Evolutionary conservation across 37 sponge, comb jelly and placozoan genomes (phyloP), one percentile per base, ranked within the genome.

Genomic region (Spongia lamella): DNA sequence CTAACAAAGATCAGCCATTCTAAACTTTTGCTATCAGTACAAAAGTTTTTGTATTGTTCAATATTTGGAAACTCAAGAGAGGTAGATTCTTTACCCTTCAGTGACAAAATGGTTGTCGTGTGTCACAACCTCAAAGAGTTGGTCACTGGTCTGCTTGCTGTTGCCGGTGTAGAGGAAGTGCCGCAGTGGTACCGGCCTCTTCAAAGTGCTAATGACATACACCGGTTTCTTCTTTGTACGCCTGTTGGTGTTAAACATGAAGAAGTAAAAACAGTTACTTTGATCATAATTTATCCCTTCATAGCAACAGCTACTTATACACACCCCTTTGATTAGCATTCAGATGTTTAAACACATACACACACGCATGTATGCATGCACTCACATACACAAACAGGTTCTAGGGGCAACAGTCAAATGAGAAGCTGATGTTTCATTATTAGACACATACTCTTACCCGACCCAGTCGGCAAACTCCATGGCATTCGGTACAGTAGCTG

Each of bases 401-500:
- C 53, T 17, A 52, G 17, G n/a, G n/a, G n/a, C n/a, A n/a, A n/a
- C n/a, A n/a, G n/a, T n/a, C n/a, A n/a, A n/a, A n/a, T n/a, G n/a
- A n/a, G n/a, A n/a, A n/a, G n/a, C n/a, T n/a, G n/a, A n/a, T n/a
- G n/a, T n/a, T n/a, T n/a, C n/a, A n/a, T n/a, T n/a, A n/a, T n/a
- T n/a, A n/a, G n/a, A n/a, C n/a, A n/a, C n/a, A n/a, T 5, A 6
- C 9, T 75, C 86, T 78, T 65, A 91, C 91, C 97, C 95, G 34
- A 98, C 88, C 99, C 99, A 98, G 72, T 90, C 96, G 56, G 96
- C 99, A 88, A 98, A 98, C 69, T 95, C 93, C 66, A 74, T 81
- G 20, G 96, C 85, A 86, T 98, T 98, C 15, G 99, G 91, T 0
- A 98, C 96, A 66, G 99, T 98, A 5, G 99, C 99, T 43, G 96